These are phyloP conservation scores for Cyclina sinensis DNA, from an alignment of 1,140 invertebrate species.

Conservation along the genomic window DNA sequence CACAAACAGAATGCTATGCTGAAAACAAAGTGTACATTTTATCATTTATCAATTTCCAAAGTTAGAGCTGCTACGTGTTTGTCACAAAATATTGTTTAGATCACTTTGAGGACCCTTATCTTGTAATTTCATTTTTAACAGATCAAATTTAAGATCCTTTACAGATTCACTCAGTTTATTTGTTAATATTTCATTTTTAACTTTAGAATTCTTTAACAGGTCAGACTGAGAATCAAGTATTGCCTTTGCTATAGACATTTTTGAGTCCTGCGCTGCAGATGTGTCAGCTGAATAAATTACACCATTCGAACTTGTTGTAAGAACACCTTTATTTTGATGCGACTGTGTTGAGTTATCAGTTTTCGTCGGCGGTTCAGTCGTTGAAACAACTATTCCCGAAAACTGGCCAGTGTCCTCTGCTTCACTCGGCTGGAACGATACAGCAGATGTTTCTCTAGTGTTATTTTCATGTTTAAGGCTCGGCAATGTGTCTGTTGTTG, in stretches of 20 bases:
- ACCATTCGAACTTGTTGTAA: background rate
- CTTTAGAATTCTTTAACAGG: background rate
- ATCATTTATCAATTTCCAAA: too few species aligned
- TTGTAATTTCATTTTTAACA: background rate
- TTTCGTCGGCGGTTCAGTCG: background rate
- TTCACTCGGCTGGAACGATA: too few species aligned
- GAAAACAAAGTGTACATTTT: too few species aligned
- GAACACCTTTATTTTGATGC: background rate
- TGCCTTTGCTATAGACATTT: background rate
- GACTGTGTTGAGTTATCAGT: background rate
- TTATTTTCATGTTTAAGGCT: too few species aligned
- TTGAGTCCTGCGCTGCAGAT: background rate
- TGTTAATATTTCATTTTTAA: background rate
- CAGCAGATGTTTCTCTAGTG: too few species aligned
- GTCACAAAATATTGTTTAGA: background rate
- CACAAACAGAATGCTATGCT: too few species aligned
- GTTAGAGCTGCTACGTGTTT: background rate
- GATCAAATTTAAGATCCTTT: constrained; percentile 9
- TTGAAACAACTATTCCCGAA: too few species aligned
- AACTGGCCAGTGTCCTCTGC: too few species aligned
- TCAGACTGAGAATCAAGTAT: background rate
- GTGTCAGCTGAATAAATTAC: background rate
- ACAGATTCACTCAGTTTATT: background rate
- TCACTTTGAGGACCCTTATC: background rate
- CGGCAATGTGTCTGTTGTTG: too few species aligned